Percentiles rank a stretch among this genome's conserved stretches.
phyloP scores from a whole-genome alignment of 2,797 vertebrate genomes.

The Moxostoma hubbsi region DNA sequence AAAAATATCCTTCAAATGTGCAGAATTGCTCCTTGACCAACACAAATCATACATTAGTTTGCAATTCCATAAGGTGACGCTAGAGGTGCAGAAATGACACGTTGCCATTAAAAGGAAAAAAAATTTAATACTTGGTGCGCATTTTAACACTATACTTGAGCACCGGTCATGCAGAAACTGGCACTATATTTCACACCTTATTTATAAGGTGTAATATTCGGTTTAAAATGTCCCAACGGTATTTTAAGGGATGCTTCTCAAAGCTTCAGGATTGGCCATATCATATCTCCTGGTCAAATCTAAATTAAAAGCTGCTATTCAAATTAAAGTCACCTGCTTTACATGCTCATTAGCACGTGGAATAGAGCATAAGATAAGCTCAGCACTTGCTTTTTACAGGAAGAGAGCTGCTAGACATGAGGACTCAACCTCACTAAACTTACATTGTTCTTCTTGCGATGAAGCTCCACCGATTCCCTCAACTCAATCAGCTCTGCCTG shows the following conservation, averaged over 20 bases:
- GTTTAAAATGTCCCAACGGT: too few relatives aligned
- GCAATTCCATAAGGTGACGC: too few relatives aligned
- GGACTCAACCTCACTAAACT: slow-evolving; percentile 59
- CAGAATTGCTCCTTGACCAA: background rate
- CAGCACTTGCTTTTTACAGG: background rate
- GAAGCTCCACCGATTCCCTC: slow-evolving; percentile 88
- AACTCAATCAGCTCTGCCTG: slow-evolving; percentile 82
- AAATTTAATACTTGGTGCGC: background rate
- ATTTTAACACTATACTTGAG: background rate
- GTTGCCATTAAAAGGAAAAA: background rate
- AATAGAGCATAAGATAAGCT: background rate
- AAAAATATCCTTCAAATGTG: background rate
- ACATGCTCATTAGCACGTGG: background rate
- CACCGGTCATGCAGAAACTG: background rate
- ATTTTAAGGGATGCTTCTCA: background rate
- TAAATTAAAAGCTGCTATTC: background rate
- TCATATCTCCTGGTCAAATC: background rate
- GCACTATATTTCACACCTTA: background rate
- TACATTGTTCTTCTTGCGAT: slow-evolving; percentile 98
- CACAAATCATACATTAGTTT: background rate
- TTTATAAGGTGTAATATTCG: background rate
- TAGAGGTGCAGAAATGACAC: too few relatives aligned
- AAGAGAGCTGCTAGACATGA: background rate
- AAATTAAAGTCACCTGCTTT: slow-evolving; percentile 28
- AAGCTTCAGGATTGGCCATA: background rate